phyloP scores from a whole-genome alignment of 2,113 vertebrate species.

The Arothron firmamentum region DNA sequence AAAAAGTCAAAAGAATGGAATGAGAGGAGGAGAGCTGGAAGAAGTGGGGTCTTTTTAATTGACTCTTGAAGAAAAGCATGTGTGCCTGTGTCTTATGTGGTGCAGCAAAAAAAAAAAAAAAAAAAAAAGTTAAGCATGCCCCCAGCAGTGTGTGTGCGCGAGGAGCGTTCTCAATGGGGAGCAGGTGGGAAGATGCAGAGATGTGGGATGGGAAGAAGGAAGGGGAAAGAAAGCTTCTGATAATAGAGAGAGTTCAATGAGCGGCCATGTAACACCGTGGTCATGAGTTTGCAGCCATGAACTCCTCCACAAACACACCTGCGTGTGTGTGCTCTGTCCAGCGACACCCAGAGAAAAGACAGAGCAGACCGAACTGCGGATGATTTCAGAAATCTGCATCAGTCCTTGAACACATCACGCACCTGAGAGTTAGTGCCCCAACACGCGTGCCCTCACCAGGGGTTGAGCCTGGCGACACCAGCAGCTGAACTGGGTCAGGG shows the following conservation, averaged over 20 bases:
- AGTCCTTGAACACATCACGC: conserved; percentile 19
- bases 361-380: conserved; percentile 4
- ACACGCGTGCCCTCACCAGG: conserved; percentile 60
- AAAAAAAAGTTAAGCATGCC: conserved; percentile 64
- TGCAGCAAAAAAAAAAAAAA: conserved; percentile 42
- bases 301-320: conserved; percentile 3
- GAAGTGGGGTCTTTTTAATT: conserved; percentile 54
- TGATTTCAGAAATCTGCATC: conserved; percentile 24
- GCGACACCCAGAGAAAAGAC: background rate
- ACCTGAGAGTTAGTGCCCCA: conserved; percentile 51
- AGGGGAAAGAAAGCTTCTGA: conserved; percentile 39
- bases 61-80: conserved; percentile 57
- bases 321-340: conserved; percentile 1
- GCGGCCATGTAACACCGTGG: conserved; percentile 34
- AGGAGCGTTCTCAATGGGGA: conserved; percentile 39
- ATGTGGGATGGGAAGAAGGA: conserved; percentile 36
- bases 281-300: background rate
- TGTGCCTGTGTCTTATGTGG: conserved; percentile 51
- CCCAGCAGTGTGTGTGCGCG: conserved; percentile 58
- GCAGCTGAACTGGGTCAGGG: conserved; percentile 68
- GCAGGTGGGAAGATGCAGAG: conserved; percentile 55
- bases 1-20: conserved; percentile 58
- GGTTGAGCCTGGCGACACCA: conserved; percentile 62
- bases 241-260: conserved; percentile 62
- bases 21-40: conserved; percentile 17